phyloP scores from a whole-genome alignment of 2,888 invertebrate genomes.

The Chymomyza amoena region DNA sequence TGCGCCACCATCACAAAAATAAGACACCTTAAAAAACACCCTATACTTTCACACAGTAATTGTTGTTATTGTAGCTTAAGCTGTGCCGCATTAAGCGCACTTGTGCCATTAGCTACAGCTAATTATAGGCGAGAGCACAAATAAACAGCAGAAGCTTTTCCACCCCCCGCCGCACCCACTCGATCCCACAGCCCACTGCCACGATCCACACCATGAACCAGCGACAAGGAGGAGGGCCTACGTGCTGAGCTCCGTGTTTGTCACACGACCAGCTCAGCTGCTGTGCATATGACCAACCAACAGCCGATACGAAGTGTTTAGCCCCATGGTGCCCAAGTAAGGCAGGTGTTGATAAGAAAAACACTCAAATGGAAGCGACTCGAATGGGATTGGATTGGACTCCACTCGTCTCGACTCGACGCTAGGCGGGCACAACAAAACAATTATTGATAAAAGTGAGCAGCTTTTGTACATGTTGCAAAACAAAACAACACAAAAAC shows the following conservation, averaged over 20 bases:
- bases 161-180: not conserved
- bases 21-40: no score
- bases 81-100: no score
- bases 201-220: no score
- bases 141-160: not conserved
- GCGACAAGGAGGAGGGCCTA: slow-evolving; percentile 24
- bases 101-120: slow-evolving; percentile 44
- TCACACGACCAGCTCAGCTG: slow-evolving; percentile 54
- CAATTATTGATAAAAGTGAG: slow-evolving; percentile 66
- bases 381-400: slow-evolving; percentile 7
- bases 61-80: no score
- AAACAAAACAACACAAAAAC: slow-evolving; percentile 48
- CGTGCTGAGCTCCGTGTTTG: slow-evolving; percentile 69
- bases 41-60: no score
- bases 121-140: slow-evolving; percentile 54
- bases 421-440: slow-evolving; percentile 62
- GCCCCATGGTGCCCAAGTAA: not conserved
- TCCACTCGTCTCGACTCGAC: not conserved
- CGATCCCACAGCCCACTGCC: no score
- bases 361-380: slow-evolving; percentile 47
- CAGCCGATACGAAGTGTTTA: not conserved
- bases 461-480: not conserved
- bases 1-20: no score
- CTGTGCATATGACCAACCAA: not conserved
- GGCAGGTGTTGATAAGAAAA: slow-evolving; percentile 56